Conservation (phyloP, 1,140 invertebrate species). For the Drosophila seguyi region DNA sequence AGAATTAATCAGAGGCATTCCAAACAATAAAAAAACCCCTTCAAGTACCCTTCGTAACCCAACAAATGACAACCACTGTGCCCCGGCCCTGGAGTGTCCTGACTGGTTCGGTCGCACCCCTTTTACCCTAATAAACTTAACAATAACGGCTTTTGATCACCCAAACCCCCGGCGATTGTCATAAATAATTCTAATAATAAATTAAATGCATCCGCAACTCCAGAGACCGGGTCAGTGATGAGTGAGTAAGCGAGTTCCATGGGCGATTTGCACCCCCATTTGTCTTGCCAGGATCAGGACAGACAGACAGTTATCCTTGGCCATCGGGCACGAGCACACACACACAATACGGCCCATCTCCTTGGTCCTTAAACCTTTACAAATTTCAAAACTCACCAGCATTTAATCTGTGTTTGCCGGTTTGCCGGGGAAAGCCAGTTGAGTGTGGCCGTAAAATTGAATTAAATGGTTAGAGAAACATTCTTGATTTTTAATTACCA, state of each 20-base stretch:
- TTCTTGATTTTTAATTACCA: constrained; percentile 62
- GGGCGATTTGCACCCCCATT: constrained; percentile 80
- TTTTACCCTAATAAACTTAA: constrained; percentile 82
- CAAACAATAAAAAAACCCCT: constrained; percentile 4
- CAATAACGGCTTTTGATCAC: constrained; percentile 82
- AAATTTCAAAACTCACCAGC: constrained; percentile 25
- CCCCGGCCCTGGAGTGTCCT: background rate
- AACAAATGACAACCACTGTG: constrained; percentile 58
- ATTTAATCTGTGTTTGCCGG: constrained; percentile 57
- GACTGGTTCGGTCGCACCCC: constrained; percentile 47
- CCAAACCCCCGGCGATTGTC: constrained; percentile 53
- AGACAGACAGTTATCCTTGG: constrained; percentile 81
- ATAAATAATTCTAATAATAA: constrained; percentile 85
- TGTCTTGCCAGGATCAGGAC: constrained; percentile 66
- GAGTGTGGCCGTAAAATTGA: constrained; percentile 66
- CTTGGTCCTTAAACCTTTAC: constrained; percentile 35
- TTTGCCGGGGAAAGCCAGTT: constrained; percentile 58
- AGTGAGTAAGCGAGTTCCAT: constrained; percentile 49
- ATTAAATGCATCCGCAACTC: constrained; percentile 84
- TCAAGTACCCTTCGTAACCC: constrained; percentile 6
- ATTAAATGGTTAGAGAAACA: constrained; percentile 62
- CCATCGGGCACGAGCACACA: constrained; percentile 62
- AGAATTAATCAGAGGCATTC: background rate
- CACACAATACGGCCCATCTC: constrained; percentile 29
- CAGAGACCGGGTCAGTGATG: constrained; percentile 58